Evolutionary conservation across 2,113 vertebrate species (phyloP).

Genomic region (Dissostichus mawsoni): DNA sequence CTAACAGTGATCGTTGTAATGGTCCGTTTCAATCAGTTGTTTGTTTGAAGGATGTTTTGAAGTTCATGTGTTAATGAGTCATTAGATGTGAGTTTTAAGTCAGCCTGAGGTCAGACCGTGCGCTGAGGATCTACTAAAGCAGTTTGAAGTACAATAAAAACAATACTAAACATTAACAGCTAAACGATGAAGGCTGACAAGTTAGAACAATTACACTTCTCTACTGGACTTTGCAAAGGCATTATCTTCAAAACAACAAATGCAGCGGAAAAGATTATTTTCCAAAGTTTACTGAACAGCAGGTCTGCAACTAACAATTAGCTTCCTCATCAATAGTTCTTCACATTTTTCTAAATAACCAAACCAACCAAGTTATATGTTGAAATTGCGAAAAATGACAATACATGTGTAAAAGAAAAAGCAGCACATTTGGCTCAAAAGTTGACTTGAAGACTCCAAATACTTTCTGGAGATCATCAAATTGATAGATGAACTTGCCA

Average conservation of each 20-base stretch:
- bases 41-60: slow-evolving; percentile 47
- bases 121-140: slow-evolving; percentile 1
- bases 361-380: too few relatives aligned
- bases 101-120: slow-evolving; percentile 37
- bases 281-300: too few relatives aligned
- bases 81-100: slow-evolving; percentile 27
- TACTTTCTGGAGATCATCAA: too few relatives aligned
- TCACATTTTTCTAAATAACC: too few relatives aligned
- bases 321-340: too few relatives aligned
- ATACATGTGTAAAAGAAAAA: too few relatives aligned
- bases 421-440: too few relatives aligned
- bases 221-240: not conserved
- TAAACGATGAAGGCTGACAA: not conserved
- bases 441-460: too few relatives aligned
- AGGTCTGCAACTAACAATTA: too few relatives aligned
- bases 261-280: too few relatives aligned
- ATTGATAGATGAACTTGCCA: too few relatives aligned
- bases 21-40: slow-evolving; percentile 48
- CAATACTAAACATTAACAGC: not conserved
- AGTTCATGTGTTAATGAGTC: not conserved
- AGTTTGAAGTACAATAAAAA: slow-evolving; percentile 8
- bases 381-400: too few relatives aligned
- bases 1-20: slow-evolving; percentile 26
- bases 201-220: not conserved
- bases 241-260: not conserved